Percentiles rank a stretch among this genome's conserved stretches.
Conservation (phyloP, 2,113 vertebrate species). For the Rousettus leschenaultii region DNA sequence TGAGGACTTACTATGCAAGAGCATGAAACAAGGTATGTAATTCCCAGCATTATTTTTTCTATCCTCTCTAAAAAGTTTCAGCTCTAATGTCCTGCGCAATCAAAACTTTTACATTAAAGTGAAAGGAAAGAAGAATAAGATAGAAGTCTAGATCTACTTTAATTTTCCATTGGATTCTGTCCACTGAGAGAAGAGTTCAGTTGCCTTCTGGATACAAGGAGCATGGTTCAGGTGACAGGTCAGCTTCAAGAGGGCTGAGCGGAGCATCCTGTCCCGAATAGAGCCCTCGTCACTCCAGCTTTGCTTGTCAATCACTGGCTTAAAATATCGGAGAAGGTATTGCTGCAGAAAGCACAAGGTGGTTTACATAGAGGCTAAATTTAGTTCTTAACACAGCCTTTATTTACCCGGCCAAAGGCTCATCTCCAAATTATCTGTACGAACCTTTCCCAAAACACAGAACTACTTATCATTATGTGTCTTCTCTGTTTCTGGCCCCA, state of each 20-base stretch:
- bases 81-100: conserved; percentile 34
- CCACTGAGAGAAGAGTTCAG: conserved; percentile 51
- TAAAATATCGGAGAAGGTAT: conserved; percentile 69
- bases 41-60: neutral
- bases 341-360: conserved; percentile 31
- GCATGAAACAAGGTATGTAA: neutral
- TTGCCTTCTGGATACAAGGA: conserved; percentile 47
- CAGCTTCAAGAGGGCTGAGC: neutral
- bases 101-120: conserved; percentile 57
- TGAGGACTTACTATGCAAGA: neutral
- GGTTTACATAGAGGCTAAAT: conserved; percentile 41
- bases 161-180: conserved; percentile 60
- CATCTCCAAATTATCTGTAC: neutral
- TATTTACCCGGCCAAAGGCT: neutral
- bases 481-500: neutral
- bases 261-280: conserved; percentile 19
- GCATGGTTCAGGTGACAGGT: conserved; percentile 54
- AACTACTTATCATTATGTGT: neutral
- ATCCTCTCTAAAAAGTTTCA: conserved; percentile 38
- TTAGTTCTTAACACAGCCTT: conserved; percentile 33
- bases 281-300: conserved; percentile 58
- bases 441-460: neutral
- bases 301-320: conserved; percentile 69
- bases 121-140: conserved; percentile 47
- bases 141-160: conserved; percentile 47